Evolutionary conservation across 2,797 vertebrate species (phyloP), one percentile per base, ranked within the genome.

Genomic region (Lithobates pipiens): DNA sequence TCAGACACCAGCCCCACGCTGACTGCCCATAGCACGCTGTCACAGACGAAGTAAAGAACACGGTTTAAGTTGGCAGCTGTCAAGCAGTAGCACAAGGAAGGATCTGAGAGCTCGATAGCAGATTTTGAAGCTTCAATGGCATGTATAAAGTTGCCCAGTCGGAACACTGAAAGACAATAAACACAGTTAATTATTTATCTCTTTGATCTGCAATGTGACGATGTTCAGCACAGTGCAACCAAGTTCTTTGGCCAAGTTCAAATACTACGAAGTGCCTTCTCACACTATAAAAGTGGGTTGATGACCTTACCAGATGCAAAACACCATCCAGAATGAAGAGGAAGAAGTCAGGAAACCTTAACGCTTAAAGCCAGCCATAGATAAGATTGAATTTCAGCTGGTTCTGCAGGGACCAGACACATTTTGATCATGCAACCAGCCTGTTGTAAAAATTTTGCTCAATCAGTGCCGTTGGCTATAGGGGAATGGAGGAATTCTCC

Each of bases 41-140:
- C 98, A 0, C 97, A 99, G 89, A 96, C 8, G 61, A 97, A 97
- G 91, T 97, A 99, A 80, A 97, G 89, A 82, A 95, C 95, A 0
- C 97, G 96, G 94, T 91, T 96, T 82, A 97, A n/a, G 89, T 97
- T 95, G 92, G 96, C 95, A 34, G 89, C 89, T 0, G 96, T 97
- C 2, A 99, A 94, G 91, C 96, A 98, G 27, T 97, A 44, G 61
- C 96, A 91, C 78, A 97, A 94, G 87, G 97, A 91, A 7, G 91
- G 91, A 80, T 97, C 95, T 0, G 96, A 88, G 88, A 97, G 92
- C 3, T 84, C 91, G 34, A 95, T 42, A 46, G 93, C 93, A 87
- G 92, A 94, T 89, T 92, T 94, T 54, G 96, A 95, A 16, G 96
- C 96, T 85, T 96, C 93, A 39, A 99, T 84, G 50, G 97, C 95